Evolutionary conservation across 2,113 vertebrate species (phyloP).

Genomic region (Columba livia): DNA sequence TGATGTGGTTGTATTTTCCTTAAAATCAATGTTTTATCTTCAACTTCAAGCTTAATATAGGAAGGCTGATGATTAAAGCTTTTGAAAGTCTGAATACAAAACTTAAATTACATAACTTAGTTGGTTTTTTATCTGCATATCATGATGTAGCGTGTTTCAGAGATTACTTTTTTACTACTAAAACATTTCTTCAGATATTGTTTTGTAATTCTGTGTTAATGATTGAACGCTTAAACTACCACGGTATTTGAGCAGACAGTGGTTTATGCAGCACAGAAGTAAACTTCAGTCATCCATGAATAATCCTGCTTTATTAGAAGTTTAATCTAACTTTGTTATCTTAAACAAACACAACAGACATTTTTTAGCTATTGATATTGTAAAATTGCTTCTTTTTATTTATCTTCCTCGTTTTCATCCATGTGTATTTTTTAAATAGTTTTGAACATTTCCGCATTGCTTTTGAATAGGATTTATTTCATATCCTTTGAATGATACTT

Average conservation of each 20-base stretch:
- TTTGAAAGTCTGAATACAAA: background rate
- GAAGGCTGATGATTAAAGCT: background rate
- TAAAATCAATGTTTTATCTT: background rate
- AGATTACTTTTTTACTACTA: background rate
- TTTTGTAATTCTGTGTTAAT: slow-evolving; percentile 26
- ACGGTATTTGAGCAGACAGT: background rate
- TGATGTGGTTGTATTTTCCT: background rate
- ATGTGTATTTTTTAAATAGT: background rate
- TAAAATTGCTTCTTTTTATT: background rate
- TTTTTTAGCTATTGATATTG: background rate
- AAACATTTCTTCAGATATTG: background rate
- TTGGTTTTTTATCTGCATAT: background rate
- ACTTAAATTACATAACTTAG: background rate
- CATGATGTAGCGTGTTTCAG: background rate
- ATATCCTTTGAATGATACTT: background rate
- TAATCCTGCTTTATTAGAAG: background rate
- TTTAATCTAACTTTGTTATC: background rate
- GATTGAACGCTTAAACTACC: background rate
- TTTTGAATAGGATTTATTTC: background rate
- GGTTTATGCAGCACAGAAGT: background rate
- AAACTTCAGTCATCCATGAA: slow-evolving; percentile 19
- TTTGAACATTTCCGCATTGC: background rate
- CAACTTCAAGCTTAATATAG: background rate
- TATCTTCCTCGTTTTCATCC: background rate
- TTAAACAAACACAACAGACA: background rate